A percentile compares a stretch with the other conserved stretches of the same genome.
Evolutionary conservation across 2,113 vertebrate genomes (phyloP).

Genomic region (Phalacrocorax aristotelis): DNA sequence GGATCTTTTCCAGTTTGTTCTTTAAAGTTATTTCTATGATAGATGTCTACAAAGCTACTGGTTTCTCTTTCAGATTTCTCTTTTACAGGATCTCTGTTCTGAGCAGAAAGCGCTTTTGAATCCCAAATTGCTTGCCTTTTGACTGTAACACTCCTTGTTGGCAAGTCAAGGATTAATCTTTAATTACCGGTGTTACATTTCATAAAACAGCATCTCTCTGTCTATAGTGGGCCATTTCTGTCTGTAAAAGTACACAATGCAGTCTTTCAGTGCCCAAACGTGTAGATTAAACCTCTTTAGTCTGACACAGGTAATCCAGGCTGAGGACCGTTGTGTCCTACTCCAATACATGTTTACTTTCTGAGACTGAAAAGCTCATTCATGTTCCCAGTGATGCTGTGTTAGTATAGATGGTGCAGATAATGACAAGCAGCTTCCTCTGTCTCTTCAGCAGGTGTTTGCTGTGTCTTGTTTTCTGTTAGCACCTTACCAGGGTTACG

Average conservation of each 20-base stretch:
- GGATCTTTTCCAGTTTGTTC: neutral
- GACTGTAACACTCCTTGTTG: neutral
- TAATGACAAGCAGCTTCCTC: neutral
- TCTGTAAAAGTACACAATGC: neutral
- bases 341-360: neutral
- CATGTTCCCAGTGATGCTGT: neutral
- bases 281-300: neutral
- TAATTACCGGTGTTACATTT: neutral
- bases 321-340: neutral
- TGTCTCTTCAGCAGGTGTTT: neutral
- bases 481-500: neutral
- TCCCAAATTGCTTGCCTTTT: neutral
- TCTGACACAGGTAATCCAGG: neutral
- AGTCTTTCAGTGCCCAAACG: neutral
- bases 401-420: neutral
- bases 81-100: neutral
- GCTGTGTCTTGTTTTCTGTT: neutral
- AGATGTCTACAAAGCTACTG: neutral
- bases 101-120: neutral
- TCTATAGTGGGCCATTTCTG: neutral
- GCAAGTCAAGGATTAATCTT: neutral
- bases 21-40: neutral
- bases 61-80: neutral
- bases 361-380: neutral
- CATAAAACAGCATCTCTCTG: neutral